Evolutionary conservation across 1,140 invertebrate species (phyloP).

Genomic region (Stegodyphus dumicola): DNA sequence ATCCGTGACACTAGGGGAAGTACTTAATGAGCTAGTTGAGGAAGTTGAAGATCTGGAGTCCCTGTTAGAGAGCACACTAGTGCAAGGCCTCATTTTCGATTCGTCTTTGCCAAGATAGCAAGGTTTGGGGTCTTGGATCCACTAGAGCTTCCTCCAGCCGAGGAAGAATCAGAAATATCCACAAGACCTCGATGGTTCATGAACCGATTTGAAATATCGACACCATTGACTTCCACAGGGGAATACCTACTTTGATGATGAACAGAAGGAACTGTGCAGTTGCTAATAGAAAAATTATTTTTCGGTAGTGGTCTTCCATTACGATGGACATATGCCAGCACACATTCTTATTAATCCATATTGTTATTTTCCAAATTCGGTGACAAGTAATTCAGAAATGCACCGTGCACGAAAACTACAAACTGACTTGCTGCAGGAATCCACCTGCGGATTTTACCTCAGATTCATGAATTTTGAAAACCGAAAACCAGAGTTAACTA

Average conservation of each 20-base stretch:
- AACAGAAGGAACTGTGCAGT: neutral
- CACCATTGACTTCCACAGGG: conserved; percentile 2
- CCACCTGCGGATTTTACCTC: no score
- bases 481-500: no score
- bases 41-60: conserved; percentile 33
- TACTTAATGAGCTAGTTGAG: conserved; percentile 56
- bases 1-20: conserved; percentile 50
- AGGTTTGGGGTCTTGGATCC: neutral
- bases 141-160: conserved; percentile 12
- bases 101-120: conserved; percentile 2
- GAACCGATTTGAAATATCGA: neutral
- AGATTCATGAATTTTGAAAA: no score
- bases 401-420: neutral
- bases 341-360: conserved; percentile 38
- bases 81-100: neutral
- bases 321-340: conserved; percentile 44
- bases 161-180: conserved; percentile 6
- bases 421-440: no score
- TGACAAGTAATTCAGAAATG: neutral
- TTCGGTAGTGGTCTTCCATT: conserved; percentile 70
- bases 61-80: conserved; percentile 9
- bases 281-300: neutral
- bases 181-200: conserved; percentile 2
- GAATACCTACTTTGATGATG: neutral
- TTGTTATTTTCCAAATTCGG: neutral